A percentile compares a stretch with the other conserved stretches of the same genome.
These are phyloP conservation scores for Neocrepidodera transversa DNA, from an alignment of 2,888 invertebrate genomes.

Conservation along the genomic window DNA sequence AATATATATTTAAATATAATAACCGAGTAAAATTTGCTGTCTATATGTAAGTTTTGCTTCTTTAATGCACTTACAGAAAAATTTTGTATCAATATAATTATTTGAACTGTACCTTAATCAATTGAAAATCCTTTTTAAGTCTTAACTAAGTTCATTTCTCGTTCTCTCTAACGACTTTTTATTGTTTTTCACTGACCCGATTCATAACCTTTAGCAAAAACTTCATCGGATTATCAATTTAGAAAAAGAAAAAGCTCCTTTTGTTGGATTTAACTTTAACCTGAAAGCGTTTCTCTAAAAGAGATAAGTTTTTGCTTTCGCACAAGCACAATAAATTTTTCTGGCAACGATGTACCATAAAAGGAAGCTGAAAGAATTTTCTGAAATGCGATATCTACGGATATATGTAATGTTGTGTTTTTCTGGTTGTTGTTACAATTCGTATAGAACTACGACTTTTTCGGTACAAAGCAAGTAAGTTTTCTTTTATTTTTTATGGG, in stretches of 20 bases:
- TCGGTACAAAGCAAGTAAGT: no score
- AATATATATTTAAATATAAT: no score
- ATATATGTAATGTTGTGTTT: slow-evolving; percentile 2
- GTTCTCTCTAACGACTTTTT: not conserved
- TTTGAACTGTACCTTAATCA: not conserved
- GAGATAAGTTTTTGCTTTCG: slow-evolving; percentile 22
- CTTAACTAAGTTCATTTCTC: not conserved
- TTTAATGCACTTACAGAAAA: no score
- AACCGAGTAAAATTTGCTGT: no score
- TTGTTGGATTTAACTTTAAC: slow-evolving; percentile 14
- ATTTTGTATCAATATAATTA: no score
- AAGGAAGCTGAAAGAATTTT: slow-evolving; percentile 11
- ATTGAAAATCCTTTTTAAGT: not conserved
- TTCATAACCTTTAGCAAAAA: slow-evolving; percentile 2
- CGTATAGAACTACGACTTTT: no score
- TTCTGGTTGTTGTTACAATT: slow-evolving; percentile 3
- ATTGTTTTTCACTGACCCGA: slow-evolving; percentile 4
- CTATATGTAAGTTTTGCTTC: no score
- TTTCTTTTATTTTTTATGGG: no score
- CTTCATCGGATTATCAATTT: slow-evolving; percentile 13
- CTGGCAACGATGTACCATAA: slow-evolving; percentile 16
- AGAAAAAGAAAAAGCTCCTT: not conserved
- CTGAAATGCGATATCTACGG: slow-evolving; percentile 11
- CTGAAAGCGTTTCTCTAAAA: slow-evolving; percentile 15
- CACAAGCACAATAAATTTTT: slow-evolving; percentile 13